Base-by-base conservation (phyloP, 2,113 vertebrate genomes). In the Neoarius graeffei region DNA sequence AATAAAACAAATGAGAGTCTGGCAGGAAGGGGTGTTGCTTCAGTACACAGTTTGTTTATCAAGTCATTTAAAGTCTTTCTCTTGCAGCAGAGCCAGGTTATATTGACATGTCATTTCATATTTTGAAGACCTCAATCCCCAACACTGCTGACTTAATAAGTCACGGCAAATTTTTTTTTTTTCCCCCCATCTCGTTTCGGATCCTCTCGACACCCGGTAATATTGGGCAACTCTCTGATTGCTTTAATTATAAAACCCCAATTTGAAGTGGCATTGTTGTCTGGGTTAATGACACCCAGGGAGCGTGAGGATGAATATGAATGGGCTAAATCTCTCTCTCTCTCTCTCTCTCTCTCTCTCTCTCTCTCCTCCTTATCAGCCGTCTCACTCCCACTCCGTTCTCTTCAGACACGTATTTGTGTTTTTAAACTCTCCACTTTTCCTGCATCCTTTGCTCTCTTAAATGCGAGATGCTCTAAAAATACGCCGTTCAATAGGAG, bases 141-240 rank as follows among this genome's bases (percentile, higher is more conserved):
- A 88, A 86, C 88, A 50, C 92, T n/a, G 60, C 87, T 66, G 85
- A 92, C 90, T 85, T 83, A 83, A 89, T 83, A 88, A 90, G 90
- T 82, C 77, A 20, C 42, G 57, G 87, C 62, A 74, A 84, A 77
- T 66, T 35, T 82, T 66, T 59, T 23, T 35, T 42, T 13, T 11
- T 17, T 14, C 13, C 56, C 23, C 30, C 19, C 14, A 30, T 64
- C 81, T 76, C 66, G 67, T 83, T 76, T 27, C 62, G 84, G 66
- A 69, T 88, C 80, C 79, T 80, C 71, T 86, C 71, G 69, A 87
- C 85, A 77, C 87, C 35, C 88, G 83, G 82, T 83, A 85, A 87
- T 89, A 89, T 92, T 90, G 59, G 82, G 88, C 89, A 92, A 92
- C 93, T 92, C 93, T 92, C 88, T 92, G 90, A 90, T 93, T 93